Base-by-base conservation (phyloP, 2,888 invertebrate species). In the Barypeithes pellucidus region DNA sequence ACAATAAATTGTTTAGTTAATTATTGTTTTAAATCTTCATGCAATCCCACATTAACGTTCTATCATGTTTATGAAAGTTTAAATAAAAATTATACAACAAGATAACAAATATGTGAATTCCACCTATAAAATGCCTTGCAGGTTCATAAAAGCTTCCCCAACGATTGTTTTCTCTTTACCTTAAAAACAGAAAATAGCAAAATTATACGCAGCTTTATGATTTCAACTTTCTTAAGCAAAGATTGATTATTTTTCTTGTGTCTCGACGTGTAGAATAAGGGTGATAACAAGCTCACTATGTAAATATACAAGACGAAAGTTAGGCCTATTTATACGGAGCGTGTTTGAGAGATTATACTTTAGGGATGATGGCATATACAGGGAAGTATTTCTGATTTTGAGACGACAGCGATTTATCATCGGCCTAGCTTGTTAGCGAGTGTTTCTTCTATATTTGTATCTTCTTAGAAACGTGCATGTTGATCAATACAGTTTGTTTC, bases 251-350 rank as follows among this genome's bases (percentile, higher is more conserved):
- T 73, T 60, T 73, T 70, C 52, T 43, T 65, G 59, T 73, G 73
- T 73, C 61, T 73, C 54, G 73, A 70, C 68, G 66, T 73, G 60
- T 73, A 69, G 36, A 59, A 69, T 66, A 66, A 61, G 73, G 73
- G 72, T 65, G 75, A 76, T 77, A 77, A 77, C 77, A 77, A 77
- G 77, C 76, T 71, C 70, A 62, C 73, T 75, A 77, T 77, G 77
- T 76, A 77, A 77, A 77, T 76, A 60, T 52, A 66, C 69, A 66
- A 63, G 60, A 60, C 66, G 52, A 71, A 54, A 72, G 67, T 61
- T 62, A 67, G 72, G 67, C 72, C 72, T 72, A 66, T 60, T 66
- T 72, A 72, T 72, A 65, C 65, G 61, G 22, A 60, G 60, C 60
- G 66, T 57, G 67, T 67, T 68, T 73, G 68, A 68, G 73, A 73